A percentile compares a stretch with the other conserved stretches of the same genome.
Evolutionary conservation across 2,113 vertebrate species (phyloP).

Genomic region (Casuarius casuarius): DNA sequence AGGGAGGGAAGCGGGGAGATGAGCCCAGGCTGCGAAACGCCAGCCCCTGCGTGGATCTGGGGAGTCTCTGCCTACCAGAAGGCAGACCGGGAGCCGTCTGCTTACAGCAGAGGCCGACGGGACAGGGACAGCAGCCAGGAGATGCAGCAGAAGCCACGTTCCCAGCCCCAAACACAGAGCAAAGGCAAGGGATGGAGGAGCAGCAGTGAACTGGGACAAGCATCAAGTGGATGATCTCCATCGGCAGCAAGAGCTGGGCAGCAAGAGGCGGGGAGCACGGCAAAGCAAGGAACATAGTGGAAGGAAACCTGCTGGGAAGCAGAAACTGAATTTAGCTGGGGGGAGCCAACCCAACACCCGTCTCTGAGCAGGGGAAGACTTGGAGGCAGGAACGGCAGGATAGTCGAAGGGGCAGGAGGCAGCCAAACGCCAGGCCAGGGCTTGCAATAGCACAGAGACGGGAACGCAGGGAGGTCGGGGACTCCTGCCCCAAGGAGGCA

Average conservation of each 20-base stretch:
- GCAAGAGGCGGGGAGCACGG: not conserved
- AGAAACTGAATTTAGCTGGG: accelerated
- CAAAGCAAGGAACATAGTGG: not conserved
- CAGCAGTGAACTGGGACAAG: not conserved
- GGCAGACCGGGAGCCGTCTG: not conserved
- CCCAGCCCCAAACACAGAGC: not conserved
- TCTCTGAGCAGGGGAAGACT: not conserved
- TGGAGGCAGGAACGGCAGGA: not conserved
- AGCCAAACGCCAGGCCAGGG: no score
- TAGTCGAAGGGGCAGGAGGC: not conserved
- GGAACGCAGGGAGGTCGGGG: not conserved
- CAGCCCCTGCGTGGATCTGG: not conserved
- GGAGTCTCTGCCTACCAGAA: not conserved
- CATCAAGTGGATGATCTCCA: not conserved
- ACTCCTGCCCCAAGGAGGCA: not conserved
- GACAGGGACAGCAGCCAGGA: not conserved
- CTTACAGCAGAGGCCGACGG: not conserved
- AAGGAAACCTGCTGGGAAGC: not conserved
- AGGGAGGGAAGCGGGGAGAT: not conserved
- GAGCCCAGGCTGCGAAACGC: not conserved
- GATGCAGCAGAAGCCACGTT: not conserved
- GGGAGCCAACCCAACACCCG: not conserved
- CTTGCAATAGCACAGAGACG: not conserved
- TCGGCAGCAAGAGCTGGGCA: not conserved
- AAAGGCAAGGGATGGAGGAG: not conserved